Evolutionary conservation across 2,888 invertebrate genomes (phyloP), one percentile per base, ranked within the genome.

Genomic region (Adela reaumurella): DNA sequence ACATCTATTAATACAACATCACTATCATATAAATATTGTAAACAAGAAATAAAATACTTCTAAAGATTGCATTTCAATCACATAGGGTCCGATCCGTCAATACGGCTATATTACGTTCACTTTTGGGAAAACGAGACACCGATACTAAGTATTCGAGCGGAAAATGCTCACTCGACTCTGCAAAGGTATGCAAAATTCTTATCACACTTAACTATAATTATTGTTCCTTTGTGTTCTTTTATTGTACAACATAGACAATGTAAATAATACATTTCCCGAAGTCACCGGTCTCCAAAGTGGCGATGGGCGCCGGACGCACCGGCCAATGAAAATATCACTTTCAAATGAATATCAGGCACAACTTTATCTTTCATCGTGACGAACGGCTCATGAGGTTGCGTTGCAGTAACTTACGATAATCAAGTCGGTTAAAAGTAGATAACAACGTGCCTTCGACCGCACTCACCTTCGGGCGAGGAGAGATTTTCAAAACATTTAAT

Each of bases 61-160:
- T 78, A 78, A 77, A 78, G 74, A 78, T 78, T 78, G 78, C 78
- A 77, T 78, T 77, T 77, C 74, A 76, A 78, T 78, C 78, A 78
- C 78, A 77, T 77, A 76, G 76, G 76, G 76, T 77, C 76, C 74
- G 76, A 72, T 76, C 74, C 74, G 74, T 74, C 70, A 70, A 76
- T 72, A 76, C 69, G 70, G 74, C 74, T 76, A 76, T 76, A 77
- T 14, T 35, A 35, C n/a, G 24, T 35, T 76, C 74, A 77, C 76
- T 63, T 74, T 74, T 74, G 70, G 71, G 66, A 68, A 77, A 76
- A 74, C 76, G 74, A 74, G 76, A 78, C 71, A 70, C 73, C 74
- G 77, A 70, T 74, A 69, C 74, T 74, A 76, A 70, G 18, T 70
- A 69, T 72, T 73, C 73, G 72, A 76, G 76, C 76, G 77, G 14